Evolutionary conservation across 2,797 vertebrate species (phyloP), one percentile per base, ranked within the genome.

Genomic region (Mormyrus hasselquistii): DNA sequence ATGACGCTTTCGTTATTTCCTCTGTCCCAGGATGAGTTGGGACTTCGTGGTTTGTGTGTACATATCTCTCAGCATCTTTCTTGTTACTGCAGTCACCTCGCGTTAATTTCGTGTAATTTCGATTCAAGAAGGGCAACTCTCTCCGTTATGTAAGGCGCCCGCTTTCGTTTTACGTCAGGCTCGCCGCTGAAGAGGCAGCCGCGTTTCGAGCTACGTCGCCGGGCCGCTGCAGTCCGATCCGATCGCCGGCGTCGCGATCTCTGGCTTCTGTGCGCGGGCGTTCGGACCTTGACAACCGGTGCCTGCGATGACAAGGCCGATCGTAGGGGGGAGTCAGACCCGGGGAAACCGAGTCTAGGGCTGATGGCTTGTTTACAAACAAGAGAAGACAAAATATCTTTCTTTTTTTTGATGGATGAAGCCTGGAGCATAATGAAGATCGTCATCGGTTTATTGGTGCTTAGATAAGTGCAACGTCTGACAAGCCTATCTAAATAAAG

Each of bases 121-220:
- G 57, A 79, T 82, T 65, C 6, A 59, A 53, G 41, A 41, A 47
- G 8, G 53, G n/a, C 52, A n/a, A 29, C 47, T 85, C 73, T 85
- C 76, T 25, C 53, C 86, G 82, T 86, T 86, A 73, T 53, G 44
- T 49, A 90, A 88, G 85, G 79, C 88, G 88, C 91, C 90, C 22
- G 69, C 44, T 89, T 90, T 88, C 89, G 57, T 86, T 90, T 85
- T 14, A 4, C 44, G 76, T 47, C 41, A 50, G 47, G 62, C 87
- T 62, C 89, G 87, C 19, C 5, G n/a, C 85, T 44, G 89, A 89
- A 89, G 86, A 52, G 88, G 89, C 82, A 59, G 88, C 73, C 87
- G n/a, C 12, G 50, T 1, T 22, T 29, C 22, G 3, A 53, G 8
- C 50, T 12, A 14, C 22, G 50, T 53, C 7, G 10, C 7, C 22